These are phyloP conservation scores for Drosophila nikananu DNA, from an alignment of 1,140 invertebrate species.

Conservation along the genomic window DNA sequence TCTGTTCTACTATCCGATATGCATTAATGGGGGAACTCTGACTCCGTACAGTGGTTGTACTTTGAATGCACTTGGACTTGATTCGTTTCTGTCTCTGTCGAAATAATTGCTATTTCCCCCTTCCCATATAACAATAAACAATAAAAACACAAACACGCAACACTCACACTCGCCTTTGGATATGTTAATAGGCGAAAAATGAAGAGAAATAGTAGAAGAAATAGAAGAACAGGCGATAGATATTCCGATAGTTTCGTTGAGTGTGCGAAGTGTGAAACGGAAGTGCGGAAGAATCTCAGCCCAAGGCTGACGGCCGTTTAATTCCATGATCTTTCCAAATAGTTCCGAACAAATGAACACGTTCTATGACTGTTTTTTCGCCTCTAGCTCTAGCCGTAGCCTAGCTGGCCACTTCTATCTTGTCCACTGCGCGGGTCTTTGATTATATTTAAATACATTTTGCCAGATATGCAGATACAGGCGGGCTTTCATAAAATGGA, in stretches of 20 bases:
- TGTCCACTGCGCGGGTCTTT: slow-evolving; percentile 15
- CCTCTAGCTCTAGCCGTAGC: slow-evolving; percentile 26
- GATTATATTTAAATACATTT: slow-evolving; percentile 54
- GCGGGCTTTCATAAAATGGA: slow-evolving; percentile 2
- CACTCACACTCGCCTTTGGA: slow-evolving; percentile 22
- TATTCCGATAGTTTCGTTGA: slow-evolving; percentile 38
- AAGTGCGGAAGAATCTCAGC: slow-evolving; percentile 75
- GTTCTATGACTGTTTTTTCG: slow-evolving; percentile 66
- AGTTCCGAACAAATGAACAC: slow-evolving; percentile 60
- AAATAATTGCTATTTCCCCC: slow-evolving; percentile 43
- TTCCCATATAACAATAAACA: slow-evolving; percentile 5
- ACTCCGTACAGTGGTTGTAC: slow-evolving; percentile 37
- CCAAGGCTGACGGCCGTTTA: slow-evolving; percentile 75
- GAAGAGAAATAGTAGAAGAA: slow-evolving; percentile 28
- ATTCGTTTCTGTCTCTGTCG: slow-evolving; percentile 25
- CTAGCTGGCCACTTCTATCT: slow-evolving; percentile 9
- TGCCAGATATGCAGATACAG: slow-evolving; percentile 10
- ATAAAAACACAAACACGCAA: slow-evolving; percentile 15
- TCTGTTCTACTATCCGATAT: slow-evolving; percentile 4
- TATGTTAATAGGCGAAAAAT: slow-evolving; percentile 69
- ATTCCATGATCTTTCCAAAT: slow-evolving; percentile 82
- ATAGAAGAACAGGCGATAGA: slow-evolving; percentile 43
- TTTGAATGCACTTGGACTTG: slow-evolving; percentile 50
- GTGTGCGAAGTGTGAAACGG: slow-evolving; percentile 74
- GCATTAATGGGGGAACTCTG: slow-evolving; percentile 56